Evolutionary conservation across 2,888 invertebrate species (phyloP).

Genomic region (Dynastes maya): DNA sequence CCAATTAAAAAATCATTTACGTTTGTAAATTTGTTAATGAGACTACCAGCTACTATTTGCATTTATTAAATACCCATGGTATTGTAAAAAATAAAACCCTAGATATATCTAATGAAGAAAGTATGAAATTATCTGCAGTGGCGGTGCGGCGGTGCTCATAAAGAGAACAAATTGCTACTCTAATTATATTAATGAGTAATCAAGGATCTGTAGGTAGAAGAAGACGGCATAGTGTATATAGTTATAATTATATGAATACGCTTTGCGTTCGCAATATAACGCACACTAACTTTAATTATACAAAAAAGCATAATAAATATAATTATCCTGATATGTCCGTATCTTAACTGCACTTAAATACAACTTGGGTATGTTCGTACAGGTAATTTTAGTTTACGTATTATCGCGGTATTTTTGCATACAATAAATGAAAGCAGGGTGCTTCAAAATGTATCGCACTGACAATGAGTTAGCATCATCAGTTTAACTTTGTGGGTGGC

Average conservation of each 20-base stretch:
- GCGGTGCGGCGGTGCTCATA: conserved; percentile 9
- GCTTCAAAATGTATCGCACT: too few species aligned
- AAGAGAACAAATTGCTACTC: conserved; percentile 19
- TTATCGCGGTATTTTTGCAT: too few species aligned
- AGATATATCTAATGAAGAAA: conserved; percentile 18
- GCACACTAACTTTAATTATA: conserved; percentile 8
- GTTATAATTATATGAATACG: background rate
- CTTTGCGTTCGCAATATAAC: conserved; percentile 11
- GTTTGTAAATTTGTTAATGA: background rate
- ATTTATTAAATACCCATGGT: background rate
- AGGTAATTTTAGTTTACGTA: background rate
- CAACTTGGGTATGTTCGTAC: background rate
- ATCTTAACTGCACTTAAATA: background rate
- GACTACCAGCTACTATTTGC: background rate
- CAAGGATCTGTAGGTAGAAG: background rate
- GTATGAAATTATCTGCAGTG: background rate
- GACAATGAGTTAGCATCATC: too few species aligned
- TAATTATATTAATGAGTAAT: conserved; percentile 6
- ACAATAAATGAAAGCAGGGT: too few species aligned
- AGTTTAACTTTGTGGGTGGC: too few species aligned
- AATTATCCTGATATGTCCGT: background rate
- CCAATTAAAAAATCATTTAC: background rate
- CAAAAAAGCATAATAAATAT: background rate
- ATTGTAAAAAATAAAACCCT: conserved; percentile 13
- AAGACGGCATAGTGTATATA: conserved; percentile 16